Evolutionary conservation across 2,113 vertebrate genomes (phyloP).

Genomic region (Chloebia gouldiae): DNA sequence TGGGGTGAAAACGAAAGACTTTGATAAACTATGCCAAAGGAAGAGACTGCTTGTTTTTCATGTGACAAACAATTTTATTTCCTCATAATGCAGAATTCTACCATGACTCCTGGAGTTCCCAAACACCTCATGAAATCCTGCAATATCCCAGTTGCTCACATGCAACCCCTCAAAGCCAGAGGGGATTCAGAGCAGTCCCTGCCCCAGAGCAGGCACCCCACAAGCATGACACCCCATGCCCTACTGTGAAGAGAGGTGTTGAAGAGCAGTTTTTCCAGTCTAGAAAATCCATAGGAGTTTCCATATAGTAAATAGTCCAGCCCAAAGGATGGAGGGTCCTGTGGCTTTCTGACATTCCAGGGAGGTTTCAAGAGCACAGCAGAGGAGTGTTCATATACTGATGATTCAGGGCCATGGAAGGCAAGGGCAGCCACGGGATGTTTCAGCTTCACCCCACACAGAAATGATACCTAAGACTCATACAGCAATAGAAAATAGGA

Average conservation of each 20-base stretch:
- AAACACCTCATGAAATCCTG: neutral
- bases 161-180: neutral
- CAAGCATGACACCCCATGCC: neutral
- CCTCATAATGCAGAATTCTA: neutral
- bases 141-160: neutral
- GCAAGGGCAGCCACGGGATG: neutral
- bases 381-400: neutral
- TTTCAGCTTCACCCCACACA: neutral
- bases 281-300: neutral
- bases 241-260: neutral
- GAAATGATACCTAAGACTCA: neutral
- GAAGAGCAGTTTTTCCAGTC: neutral
- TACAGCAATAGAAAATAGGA: neutral
- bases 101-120: neutral
- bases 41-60: neutral
- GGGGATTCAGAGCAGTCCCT: neutral
- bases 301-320: neutral
- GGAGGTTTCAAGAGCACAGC: neutral
- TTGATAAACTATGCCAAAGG: neutral
- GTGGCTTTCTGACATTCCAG: neutral
- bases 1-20: neutral
- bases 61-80: neutral
- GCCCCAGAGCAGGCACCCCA: neutral
- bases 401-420: neutral
- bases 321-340: neutral